Percentiles rank a stretch among this genome's conserved stretches.
These are phyloP conservation scores for Nothoprocta perdicaria DNA, from an alignment of 2,113 vertebrate genomes.

Conservation along the genomic window DNA sequence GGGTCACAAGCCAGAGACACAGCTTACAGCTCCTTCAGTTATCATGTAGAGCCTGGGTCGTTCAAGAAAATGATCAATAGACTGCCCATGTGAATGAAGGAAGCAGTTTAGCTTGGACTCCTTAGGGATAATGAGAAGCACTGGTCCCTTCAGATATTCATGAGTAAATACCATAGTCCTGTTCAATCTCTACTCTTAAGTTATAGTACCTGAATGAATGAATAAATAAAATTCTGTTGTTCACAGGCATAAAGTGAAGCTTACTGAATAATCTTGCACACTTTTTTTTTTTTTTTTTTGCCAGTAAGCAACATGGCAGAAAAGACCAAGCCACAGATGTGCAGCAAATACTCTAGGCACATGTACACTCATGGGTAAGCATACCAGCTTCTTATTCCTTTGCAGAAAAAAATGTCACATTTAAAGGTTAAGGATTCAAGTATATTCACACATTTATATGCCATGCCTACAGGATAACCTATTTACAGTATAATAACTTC, in stretches of 20 bases:
- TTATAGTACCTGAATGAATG: background rate
- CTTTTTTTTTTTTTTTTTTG: background rate
- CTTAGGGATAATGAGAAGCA: background rate
- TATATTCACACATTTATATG: background rate
- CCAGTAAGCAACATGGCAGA: background rate
- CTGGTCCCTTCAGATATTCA: background rate
- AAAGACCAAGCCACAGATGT: background rate
- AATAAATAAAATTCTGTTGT: background rate
- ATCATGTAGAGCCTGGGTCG: background rate
- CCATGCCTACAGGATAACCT: background rate
- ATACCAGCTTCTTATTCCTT: background rate
- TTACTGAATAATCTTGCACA: background rate
- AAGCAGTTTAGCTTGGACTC: background rate
- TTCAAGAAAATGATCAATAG: background rate
- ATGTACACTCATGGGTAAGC: background rate
- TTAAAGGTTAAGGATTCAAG: background rate
- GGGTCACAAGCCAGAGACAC: background rate
- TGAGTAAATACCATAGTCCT: background rate
- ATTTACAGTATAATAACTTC: background rate
- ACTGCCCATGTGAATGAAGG: background rate
- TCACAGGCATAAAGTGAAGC: background rate
- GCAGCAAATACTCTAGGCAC: background rate
- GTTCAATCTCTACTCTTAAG: background rate
- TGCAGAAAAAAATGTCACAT: background rate
- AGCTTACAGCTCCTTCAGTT: background rate